Conservation (phyloP, 35 echinoderm and acorn worm species). For the Diadema setosum region DNA sequence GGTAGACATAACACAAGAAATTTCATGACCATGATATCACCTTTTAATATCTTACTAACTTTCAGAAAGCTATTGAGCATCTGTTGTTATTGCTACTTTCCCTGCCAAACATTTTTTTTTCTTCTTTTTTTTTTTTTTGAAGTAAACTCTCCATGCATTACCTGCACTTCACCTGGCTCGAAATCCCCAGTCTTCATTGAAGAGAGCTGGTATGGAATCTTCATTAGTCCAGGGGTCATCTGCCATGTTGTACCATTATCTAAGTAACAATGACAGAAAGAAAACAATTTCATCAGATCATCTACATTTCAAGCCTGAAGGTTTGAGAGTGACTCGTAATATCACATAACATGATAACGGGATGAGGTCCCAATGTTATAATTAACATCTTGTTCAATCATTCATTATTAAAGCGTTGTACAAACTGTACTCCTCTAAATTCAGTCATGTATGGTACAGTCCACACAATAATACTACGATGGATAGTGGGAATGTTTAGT, state of each 20-base stretch:
- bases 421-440: neutral
- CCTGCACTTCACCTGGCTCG: slow-evolving; percentile 38
- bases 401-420: neutral
- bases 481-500: neutral
- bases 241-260: slow-evolving; percentile 35
- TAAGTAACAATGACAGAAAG: neutral
- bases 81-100: no score
- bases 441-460: neutral
- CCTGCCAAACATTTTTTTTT: no score
- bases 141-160: neutral
- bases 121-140: no score
- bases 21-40: no score
- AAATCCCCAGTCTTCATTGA: slow-evolving; percentile 9
- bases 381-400: neutral
- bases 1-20: no score
- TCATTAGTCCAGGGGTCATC: neutral
- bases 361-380: no score
- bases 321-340: no score
- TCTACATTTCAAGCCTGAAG: neutral
- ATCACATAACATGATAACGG: no score
- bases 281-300: neutral
- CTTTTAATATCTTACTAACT: no score
- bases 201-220: neutral
- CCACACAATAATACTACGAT: neutral
- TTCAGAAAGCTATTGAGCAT: no score